Conservation (phyloP, 1,140 invertebrate genomes). For the Calliopsis andreniformis region DNA sequence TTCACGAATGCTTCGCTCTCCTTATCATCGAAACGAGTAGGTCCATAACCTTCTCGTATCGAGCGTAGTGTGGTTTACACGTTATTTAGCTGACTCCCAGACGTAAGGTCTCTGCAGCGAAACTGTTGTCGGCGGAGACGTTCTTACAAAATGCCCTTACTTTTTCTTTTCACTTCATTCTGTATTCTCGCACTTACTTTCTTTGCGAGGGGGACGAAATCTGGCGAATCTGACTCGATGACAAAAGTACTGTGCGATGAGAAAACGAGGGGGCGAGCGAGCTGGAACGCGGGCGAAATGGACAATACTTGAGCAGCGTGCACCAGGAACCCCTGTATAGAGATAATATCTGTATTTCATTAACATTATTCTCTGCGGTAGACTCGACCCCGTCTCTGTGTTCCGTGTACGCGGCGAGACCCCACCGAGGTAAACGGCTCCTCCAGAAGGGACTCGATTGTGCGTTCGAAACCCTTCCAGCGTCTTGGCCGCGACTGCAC, state of each 20-base stretch:
- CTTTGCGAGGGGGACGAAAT: not conserved
- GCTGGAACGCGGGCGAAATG: constrained; percentile 11
- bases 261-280: not conserved
- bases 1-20: constrained; percentile 44
- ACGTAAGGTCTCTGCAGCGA: constrained; percentile 32
- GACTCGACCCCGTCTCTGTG: constrained; percentile 66
- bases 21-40: constrained; percentile 53
- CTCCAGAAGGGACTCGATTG: constrained; percentile 57
- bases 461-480: constrained; percentile 54
- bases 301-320: constrained; percentile 54
- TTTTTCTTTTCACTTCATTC: not conserved
- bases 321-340: constrained; percentile 72
- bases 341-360: constrained; percentile 82
- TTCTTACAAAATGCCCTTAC: not conserved
- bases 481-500: constrained; percentile 5
- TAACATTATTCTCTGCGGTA: constrained; percentile 81
- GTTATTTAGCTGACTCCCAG: constrained; percentile 64
- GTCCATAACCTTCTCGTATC: constrained; percentile 63
- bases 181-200: not conserved
- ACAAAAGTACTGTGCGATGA: not conserved
- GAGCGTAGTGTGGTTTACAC: constrained; percentile 65
- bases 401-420: constrained; percentile 39
- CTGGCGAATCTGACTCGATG: not conserved
- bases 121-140: constrained; percentile 50
- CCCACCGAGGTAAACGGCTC: constrained; percentile 32